phyloP scores from a whole-genome alignment of 2,113 vertebrate species.

The Saccopteryx leptura region DNA sequence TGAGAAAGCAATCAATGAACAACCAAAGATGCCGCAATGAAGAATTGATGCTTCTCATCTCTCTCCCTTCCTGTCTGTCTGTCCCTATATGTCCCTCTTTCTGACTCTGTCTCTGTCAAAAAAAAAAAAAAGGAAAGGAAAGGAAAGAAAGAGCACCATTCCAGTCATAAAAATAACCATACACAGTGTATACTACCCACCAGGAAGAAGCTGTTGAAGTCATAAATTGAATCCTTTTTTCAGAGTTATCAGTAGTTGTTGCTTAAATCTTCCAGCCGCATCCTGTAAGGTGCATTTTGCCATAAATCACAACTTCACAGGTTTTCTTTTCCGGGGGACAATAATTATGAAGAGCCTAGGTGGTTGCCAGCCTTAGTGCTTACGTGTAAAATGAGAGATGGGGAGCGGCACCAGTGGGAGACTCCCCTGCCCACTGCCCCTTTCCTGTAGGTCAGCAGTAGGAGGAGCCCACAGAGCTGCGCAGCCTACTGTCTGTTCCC shows the following conservation, averaged over 20 bases:
- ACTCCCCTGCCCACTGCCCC: background rate
- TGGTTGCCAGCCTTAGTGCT: background rate
- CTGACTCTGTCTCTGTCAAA: no score
- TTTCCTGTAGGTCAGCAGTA: background rate
- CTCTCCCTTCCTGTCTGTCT: no score
- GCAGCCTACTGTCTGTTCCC: background rate
- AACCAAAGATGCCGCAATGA: no score
- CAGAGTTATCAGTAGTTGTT: background rate
- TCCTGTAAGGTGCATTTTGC: conserved; percentile 37
- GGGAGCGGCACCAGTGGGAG: background rate
- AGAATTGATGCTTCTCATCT: no score
- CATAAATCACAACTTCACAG: conserved; percentile 52
- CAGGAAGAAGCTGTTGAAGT: conserved; percentile 11
- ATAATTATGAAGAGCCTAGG: background rate
- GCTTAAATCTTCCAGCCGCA: background rate
- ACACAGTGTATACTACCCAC: background rate
- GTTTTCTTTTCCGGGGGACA: background rate
- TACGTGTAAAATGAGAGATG: background rate
- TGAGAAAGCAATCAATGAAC: no score
- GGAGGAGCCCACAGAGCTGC: background rate
- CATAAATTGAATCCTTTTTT: conserved; percentile 17
- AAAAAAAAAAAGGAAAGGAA: no score
- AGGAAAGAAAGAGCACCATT: no score
- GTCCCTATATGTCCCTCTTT: no score
- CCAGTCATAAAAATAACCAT: background rate